Base-by-base conservation (phyloP, 2,797 vertebrate genomes). In the Pipistrellus pipistrellus region DNA sequence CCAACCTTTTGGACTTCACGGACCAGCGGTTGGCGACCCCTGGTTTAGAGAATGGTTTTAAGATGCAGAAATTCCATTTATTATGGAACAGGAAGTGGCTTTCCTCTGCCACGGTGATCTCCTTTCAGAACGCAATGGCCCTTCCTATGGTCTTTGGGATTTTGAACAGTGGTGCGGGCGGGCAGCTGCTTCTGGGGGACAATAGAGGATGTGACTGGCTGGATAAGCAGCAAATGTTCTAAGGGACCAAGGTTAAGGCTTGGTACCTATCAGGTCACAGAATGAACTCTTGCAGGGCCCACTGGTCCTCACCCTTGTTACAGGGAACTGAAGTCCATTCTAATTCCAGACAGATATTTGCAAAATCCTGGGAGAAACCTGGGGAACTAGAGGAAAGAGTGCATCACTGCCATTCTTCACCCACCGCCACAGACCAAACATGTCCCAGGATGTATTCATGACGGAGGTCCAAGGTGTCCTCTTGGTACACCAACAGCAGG, bases 21-120 rank as follows among this genome's bases (percentile, higher is more conserved):
- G 25, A 27, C 12, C 57, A 13, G 4, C 11, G 11, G 57, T 30
- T 30, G 59, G 59, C 12, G 27, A 30, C 12, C 57, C 25, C 25
- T 25, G 57, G 57, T 59, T 59, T 27, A 59, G 57, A 27, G 21
- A 87, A 59, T 80, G 69, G 62, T 20, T 85, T 93, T 85, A 25
- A 71, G 53, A 38, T 76, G 21, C 20, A 78, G 75, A 80, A 69
- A 84, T 88, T 59, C 46, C n/a, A 71, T 62, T 92, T 95, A 77
- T 41, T 78, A 55, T 25, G 25, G 38, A 75, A 88, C 62, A 32
- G n/a, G 3, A 88, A 86, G 82, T 55, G 7, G 81, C 10, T 83
- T 81, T 68, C 75, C 44, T 78, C 64, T 66, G 77, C 23, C 35
- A 59, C 11, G 11, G 64, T 68, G n/a, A n/a, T 66, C 32, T 83